Percentiles rank a stretch among this genome's conserved stretches.
These are phyloP conservation scores for Neolamprologus variostigma DNA, from an alignment of 2,113 vertebrate species.

Conservation along the genomic window DNA sequence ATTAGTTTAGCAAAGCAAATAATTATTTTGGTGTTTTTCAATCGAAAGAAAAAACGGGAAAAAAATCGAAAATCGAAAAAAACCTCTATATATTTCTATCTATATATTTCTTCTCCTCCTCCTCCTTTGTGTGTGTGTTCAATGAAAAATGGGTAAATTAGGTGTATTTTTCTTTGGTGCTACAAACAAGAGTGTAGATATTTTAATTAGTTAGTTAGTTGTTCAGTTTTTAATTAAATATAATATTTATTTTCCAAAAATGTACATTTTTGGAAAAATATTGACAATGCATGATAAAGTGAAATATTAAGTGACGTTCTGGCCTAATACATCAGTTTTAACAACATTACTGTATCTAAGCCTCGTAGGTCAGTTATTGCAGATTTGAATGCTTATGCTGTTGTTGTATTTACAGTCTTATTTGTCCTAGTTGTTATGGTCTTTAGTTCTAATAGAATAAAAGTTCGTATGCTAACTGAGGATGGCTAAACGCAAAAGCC, in stretches of 20 bases:
- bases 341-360: neutral
- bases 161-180: neutral
- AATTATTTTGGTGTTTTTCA: neutral
- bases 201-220: neutral
- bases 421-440: neutral
- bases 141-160: neutral
- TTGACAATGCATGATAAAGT: neutral
- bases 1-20: neutral
- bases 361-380: neutral
- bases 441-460: neutral
- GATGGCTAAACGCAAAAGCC: neutral
- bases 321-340: neutral
- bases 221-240: neutral
- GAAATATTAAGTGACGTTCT: neutral
- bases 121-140: neutral
- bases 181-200: neutral
- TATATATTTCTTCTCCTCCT: neutral
- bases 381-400: neutral
- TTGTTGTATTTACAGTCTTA: neutral
- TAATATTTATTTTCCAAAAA: neutral
- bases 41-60: accelerated
- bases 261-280: neutral
- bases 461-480: neutral
- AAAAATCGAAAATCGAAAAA: accelerated
- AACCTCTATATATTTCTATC: neutral